These are phyloP conservation scores for Alaudala cheleensis DNA, from an alignment of 2,113 vertebrate genomes.

Conservation along the genomic window DNA sequence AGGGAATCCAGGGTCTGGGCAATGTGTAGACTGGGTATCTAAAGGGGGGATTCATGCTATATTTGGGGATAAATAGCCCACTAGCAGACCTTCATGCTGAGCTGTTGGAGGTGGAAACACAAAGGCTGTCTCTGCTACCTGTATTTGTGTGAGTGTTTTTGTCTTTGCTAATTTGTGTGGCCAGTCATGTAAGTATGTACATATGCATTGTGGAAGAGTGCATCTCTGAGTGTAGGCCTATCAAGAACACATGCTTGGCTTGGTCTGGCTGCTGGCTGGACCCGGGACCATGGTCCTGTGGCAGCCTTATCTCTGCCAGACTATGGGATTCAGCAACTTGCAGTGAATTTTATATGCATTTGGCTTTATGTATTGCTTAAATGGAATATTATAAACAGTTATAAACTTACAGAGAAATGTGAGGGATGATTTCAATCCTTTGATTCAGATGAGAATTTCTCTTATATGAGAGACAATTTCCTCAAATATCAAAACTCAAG, in stretches of 20 bases:
- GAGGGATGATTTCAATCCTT: neutral
- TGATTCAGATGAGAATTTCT: constrained; percentile 20
- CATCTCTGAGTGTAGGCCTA: rapidly evolving
- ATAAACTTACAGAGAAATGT: neutral
- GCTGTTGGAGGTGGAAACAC: neutral
- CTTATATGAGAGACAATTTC: constrained; percentile 5
- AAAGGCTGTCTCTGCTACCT: neutral
- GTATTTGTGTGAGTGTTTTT: neutral
- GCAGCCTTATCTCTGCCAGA: neutral
- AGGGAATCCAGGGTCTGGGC: neutral
- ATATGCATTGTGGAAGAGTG: neutral
- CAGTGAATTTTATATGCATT: neutral
- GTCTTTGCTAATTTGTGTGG: neutral
- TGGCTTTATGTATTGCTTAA: neutral
- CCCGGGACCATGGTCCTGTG: too few relatives aligned
- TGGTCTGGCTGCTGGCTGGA: neutral
- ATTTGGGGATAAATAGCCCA: neutral
- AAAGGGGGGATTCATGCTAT: neutral
- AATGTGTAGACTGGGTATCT: neutral
- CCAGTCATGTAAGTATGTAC: too few relatives aligned
- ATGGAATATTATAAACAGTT: neutral
- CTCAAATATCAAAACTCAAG: constrained; percentile 16
- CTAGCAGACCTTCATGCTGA: neutral
- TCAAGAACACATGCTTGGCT: neutral
- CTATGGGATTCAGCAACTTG: neutral